Evolutionary conservation across 2,888 invertebrate species (phyloP).

Genomic region (Crioceris asparagi): DNA sequence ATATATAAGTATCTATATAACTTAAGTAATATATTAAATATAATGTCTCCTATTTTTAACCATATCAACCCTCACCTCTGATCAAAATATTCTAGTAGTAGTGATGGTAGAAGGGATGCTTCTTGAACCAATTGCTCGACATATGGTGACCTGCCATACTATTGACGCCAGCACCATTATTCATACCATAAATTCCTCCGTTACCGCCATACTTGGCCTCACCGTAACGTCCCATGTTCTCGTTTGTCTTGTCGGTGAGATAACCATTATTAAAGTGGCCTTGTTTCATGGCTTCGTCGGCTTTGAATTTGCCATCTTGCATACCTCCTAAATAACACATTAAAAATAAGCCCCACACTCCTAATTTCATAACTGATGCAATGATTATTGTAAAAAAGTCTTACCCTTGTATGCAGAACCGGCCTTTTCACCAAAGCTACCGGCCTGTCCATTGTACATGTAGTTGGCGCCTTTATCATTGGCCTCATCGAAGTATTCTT

Average conservation of each 20-base stretch:
- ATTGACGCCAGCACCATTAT: constrained; percentile 49
- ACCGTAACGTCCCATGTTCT: constrained; percentile 48
- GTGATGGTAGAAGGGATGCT: constrained; percentile 38
- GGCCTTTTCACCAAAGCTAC: constrained; percentile 47
- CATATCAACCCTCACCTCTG: too few relatives aligned
- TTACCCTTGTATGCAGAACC: constrained; percentile 44
- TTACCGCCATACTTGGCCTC: constrained; percentile 48
- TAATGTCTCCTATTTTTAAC: too few relatives aligned
- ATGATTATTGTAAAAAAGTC: too few relatives aligned
- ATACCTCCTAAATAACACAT: too few relatives aligned
- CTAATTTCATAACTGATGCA: too few relatives aligned
- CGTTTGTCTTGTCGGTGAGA: constrained; percentile 46
- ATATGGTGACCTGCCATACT: constrained; percentile 50
- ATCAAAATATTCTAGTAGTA: too few relatives aligned
- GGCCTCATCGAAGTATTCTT: constrained; percentile 54
- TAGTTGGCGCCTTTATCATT: constrained; percentile 53
- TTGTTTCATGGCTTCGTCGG: constrained; percentile 46
- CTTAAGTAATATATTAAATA: too few relatives aligned
- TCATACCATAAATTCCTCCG: constrained; percentile 45
- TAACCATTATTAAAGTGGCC: constrained; percentile 47
- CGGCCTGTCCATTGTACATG: constrained; percentile 46
- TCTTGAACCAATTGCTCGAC: constrained; percentile 45
- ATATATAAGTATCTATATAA: too few relatives aligned
- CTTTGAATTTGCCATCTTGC: constrained; percentile 45
- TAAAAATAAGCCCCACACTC: too few relatives aligned